Evolutionary conservation across 1,140 invertebrate species (phyloP).

Genomic region (Neodiprion lecontei): DNA sequence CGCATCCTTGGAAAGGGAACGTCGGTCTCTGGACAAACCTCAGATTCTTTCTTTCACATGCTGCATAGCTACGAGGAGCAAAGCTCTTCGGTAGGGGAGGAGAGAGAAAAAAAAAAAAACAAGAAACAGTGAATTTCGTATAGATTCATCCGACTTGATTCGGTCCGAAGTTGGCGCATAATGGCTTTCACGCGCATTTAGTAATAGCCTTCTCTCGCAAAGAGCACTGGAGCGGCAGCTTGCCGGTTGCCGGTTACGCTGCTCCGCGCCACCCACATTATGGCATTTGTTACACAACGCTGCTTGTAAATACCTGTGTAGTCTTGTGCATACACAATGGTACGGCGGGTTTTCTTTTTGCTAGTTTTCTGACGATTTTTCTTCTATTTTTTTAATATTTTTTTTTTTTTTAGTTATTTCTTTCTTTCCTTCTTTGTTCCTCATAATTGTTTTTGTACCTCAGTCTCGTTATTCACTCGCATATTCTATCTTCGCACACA

Average conservation of each 20-base stretch:
- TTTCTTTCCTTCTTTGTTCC: neutral
- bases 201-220: neutral
- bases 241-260: neutral
- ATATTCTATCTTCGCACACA: too few species aligned
- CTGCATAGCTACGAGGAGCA: too few species aligned
- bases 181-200: neutral
- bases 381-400: neutral
- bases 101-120: too few species aligned
- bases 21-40: too few species aligned
- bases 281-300: slow-evolving; percentile 21
- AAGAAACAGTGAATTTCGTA: too few species aligned
- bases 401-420: neutral
- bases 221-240: neutral
- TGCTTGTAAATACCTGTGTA: neutral
- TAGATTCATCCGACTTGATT: too few species aligned
- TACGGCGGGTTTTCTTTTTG: neutral
- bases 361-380: neutral
- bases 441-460: neutral
- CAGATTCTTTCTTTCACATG: too few species aligned
- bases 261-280: slow-evolving; percentile 36
- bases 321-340: too few species aligned
- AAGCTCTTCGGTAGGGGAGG: too few species aligned
- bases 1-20: too few species aligned
- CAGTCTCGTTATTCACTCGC: neutral
- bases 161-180: neutral